These are phyloP conservation scores for Latrodectus elegans DNA, from an alignment of 2,888 invertebrate genomes.

Conservation along the genomic window DNA sequence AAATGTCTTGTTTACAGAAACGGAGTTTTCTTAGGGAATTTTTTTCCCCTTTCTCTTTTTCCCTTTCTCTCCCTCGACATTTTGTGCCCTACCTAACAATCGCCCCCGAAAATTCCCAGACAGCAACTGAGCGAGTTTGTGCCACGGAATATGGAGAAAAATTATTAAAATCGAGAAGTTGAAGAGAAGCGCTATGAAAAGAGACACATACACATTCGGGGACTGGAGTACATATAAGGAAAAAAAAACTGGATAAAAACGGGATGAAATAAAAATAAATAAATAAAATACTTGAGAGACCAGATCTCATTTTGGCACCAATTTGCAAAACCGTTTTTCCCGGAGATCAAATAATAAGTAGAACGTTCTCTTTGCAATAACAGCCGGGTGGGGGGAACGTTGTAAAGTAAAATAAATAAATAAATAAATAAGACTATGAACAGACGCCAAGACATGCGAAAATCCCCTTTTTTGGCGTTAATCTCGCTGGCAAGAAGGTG, in stretches of 20 bases:
- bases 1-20: conserved; percentile 58
- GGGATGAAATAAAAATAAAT: conserved; percentile 30
- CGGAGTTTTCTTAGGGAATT: background rate
- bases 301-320: conserved; percentile 50
- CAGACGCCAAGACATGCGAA: conserved; percentile 46
- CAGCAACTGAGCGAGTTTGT: background rate
- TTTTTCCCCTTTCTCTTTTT: conserved; percentile 21
- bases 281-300: conserved; percentile 19
- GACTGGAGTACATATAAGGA: background rate
- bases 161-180: conserved; percentile 56
- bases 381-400: conserved; percentile 9
- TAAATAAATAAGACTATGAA: conserved; percentile 57
- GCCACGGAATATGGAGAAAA: conserved; percentile 6
- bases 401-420: conserved; percentile 44
- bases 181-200: background rate
- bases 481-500: conserved; percentile 33
- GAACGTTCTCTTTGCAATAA: conserved; percentile 29
- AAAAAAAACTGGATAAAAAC: conserved; percentile 6
- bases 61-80: conserved; percentile 17
- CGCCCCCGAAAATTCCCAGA: conserved; percentile 2
- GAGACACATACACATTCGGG: conserved; percentile 28
- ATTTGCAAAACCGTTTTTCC: conserved; percentile 56
- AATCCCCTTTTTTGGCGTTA: conserved; percentile 50
- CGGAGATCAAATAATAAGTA: conserved; percentile 65
- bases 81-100: conserved; percentile 50